phyloP scores from a whole-genome alignment of 2,888 invertebrate species.

The Arrhopalites spinosus region DNA sequence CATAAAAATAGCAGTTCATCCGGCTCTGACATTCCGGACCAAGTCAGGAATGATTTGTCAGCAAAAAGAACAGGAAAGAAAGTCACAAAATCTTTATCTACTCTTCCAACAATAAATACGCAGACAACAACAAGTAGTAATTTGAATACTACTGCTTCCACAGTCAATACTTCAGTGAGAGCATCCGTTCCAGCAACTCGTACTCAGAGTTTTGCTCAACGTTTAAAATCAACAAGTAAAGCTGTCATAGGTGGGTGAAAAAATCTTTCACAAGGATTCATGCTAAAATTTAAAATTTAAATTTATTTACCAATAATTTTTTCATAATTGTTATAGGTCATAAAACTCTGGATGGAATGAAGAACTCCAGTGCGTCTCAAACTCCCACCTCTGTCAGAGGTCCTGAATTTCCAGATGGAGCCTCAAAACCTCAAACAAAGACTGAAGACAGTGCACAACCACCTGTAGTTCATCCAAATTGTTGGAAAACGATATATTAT shows the following conservation, averaged over 20 bases:
- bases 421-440: background rate
- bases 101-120: slow-evolving; percentile 14
- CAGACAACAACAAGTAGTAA: slow-evolving; percentile 32
- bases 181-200: slow-evolving; percentile 59
- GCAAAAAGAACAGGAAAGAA: background rate
- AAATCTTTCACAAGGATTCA: background rate
- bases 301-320: background rate
- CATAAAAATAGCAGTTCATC: slow-evolving; percentile 55
- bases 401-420: slow-evolving; percentile 45
- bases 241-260: slow-evolving; percentile 69
- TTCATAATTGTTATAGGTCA: slow-evolving; percentile 1
- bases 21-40: slow-evolving; percentile 49
- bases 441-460: slow-evolving; percentile 21
- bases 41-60: slow-evolving; percentile 14
- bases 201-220: slow-evolving; percentile 87
- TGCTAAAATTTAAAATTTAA: background rate
- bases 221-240: slow-evolving; percentile 81
- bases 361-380: slow-evolving; percentile 52
- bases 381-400: slow-evolving; percentile 54
- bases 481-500: slow-evolving; percentile 94
- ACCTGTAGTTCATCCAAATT: slow-evolving; percentile 66
- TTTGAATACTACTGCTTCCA: slow-evolving; percentile 35
- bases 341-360: slow-evolving; percentile 33
- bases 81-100: slow-evolving; percentile 8
- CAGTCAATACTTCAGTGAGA: slow-evolving; percentile 40